Evolutionary conservation across 2,797 vertebrate species (phyloP).

Genomic region (Helarctos malayanus): DNA sequence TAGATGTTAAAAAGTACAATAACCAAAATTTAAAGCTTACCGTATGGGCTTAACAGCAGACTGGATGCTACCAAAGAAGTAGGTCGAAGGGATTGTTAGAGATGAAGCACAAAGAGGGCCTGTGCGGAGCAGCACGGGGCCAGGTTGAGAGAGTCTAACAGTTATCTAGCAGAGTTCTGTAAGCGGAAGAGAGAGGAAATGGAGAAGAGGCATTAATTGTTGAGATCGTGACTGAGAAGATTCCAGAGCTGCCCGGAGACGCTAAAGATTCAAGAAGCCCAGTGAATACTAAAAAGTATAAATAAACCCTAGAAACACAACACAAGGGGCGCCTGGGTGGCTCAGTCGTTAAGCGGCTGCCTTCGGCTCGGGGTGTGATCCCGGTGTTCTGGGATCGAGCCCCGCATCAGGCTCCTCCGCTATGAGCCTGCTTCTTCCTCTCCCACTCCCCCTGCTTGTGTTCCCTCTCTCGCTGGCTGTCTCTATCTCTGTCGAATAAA

Average conservation of each 20-base stretch:
- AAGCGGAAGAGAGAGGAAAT: constrained; percentile 5
- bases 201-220: neutral
- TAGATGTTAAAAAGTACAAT: neutral
- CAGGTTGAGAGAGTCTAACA: neutral
- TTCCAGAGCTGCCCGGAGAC: constrained; percentile 57
- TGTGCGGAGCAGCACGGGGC: neutral
- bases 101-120: neutral
- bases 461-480: too few relatives aligned
- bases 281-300: constrained; percentile 32
- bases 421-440: too few relatives aligned
- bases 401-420: too few relatives aligned
- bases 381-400: too few relatives aligned
- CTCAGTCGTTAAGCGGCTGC: too few relatives aligned
- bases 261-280: constrained; percentile 11
- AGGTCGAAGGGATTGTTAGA: neutral
- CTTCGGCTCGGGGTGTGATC: too few relatives aligned
- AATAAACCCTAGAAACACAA: neutral
- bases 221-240: constrained; percentile 46
- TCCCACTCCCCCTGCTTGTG: too few relatives aligned
- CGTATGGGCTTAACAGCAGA: neutral
- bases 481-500: too few relatives aligned
- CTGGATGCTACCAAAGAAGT: neutral
- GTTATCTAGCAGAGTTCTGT: neutral
- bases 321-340: neutral
- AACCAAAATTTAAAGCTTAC: neutral